Base-by-base conservation (phyloP, 2,888 invertebrate species). In the Ditula angustiorana region DNA sequence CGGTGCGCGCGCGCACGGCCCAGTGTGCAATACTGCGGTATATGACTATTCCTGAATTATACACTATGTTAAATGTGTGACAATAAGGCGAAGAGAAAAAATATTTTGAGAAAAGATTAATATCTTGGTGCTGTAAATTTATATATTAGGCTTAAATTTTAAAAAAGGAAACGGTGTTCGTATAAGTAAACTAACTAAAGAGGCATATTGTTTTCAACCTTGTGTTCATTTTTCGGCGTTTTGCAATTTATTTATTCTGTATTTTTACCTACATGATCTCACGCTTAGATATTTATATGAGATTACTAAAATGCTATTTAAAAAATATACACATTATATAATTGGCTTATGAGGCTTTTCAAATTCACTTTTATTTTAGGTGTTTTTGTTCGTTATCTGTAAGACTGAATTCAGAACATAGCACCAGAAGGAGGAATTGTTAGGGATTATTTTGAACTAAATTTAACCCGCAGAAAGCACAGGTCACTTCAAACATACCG, bases 121-220 rank as follows among this genome's bases (percentile, higher is more conserved):
- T 90, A 91, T 89, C 90, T 92, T 92, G 92, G 92, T 92, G 92
- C 92, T 92, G 92, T 90, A 91, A 92, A 92, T 90, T 92, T 87
- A 92, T 92, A 92, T 92, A 92, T 92, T 92, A 92, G 92, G 92
- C 91, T 92, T 92, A 92, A 92, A 91, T 89, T n/a, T 87, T 81
- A 86, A 85, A 87, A 83, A 81, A 74, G 65, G 75, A 83, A 88
- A 87, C 82, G 79, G 85, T 90, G 90, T 92, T 92, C 90, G 89
- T 86, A 80, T 90, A 90, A 87, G 91, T 86, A 53, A 64, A 64
- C 63, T 63, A 90, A 90, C 89, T 82, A 85, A 88, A 88, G 92
- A 92, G 92, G 91, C 92, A 88, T 91, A 90, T 90, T 88, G 78
- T 85, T 90, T 91, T 86, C 77, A 86, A 85, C 74, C 74, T 90